A percentile compares a stretch with the other conserved stretches of the same genome.
Conservation (phyloP, 2,888 invertebrate species). For the Slavum lentiscoides region DNA sequence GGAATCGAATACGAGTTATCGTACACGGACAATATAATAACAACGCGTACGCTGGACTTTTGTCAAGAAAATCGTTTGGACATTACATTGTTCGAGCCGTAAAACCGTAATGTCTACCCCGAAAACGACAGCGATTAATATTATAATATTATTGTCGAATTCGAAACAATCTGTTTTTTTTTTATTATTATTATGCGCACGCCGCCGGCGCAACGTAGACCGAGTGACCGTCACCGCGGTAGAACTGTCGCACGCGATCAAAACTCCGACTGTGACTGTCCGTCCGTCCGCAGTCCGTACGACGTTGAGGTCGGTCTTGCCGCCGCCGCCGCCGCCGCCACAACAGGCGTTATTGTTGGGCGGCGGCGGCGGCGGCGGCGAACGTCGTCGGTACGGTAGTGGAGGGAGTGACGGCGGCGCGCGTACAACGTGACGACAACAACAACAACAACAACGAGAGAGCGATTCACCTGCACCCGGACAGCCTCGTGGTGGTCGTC, state of each 20-base stretch:
- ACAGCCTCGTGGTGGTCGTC: too few relatives aligned
- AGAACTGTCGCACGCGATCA: not conserved
- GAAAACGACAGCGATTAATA: not conserved
- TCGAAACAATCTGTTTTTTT: slow-evolving; percentile 14
- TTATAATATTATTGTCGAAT: too few relatives aligned
- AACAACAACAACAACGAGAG: not conserved
- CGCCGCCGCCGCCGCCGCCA: not conserved
- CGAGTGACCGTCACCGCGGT: not conserved
- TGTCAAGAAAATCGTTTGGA: not conserved
- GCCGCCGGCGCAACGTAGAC: not conserved
- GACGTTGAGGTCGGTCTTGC: slow-evolving; percentile 39
- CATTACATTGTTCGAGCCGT: not conserved
- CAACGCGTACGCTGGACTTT: not conserved
- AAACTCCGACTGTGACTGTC: slow-evolving; percentile 16
- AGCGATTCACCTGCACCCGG: too few relatives aligned
- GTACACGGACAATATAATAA: too few relatives aligned
- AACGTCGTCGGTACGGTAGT: too few relatives aligned
- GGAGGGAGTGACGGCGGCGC: too few relatives aligned
- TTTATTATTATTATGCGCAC: not conserved
- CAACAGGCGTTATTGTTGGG: not conserved
- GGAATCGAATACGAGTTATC: not conserved
- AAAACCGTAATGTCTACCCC: slow-evolving; percentile 6
- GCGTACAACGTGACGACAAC: not conserved
- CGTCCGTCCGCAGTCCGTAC: not conserved
- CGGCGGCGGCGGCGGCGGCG: not conserved